Percentiles rank a stretch among this genome's conserved stretches.
These are phyloP conservation scores for Brenthis hecate DNA, from an alignment of 2,888 invertebrate species.

Conservation along the genomic window DNA sequence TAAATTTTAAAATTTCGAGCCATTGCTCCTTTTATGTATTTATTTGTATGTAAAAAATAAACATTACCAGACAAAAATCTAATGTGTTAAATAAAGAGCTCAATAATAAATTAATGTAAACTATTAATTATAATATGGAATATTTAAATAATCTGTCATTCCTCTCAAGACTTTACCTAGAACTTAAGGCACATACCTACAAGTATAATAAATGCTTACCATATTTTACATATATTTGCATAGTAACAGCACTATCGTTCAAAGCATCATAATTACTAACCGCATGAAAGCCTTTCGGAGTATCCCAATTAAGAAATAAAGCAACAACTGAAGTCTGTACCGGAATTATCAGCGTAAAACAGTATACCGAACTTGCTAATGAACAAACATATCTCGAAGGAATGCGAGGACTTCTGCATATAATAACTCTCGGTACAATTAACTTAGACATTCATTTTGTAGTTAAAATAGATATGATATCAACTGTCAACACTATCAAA, in stretches of 20 bases:
- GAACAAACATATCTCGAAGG: conserved; percentile 30
- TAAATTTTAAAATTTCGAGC: too few relatives aligned
- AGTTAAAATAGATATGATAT: background rate
- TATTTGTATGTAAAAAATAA: too few relatives aligned
- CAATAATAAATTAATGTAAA: too few relatives aligned
- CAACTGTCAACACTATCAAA: too few relatives aligned
- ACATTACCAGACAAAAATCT: too few relatives aligned
- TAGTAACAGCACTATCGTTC: conserved; percentile 1
- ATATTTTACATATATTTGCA: conserved; percentile 3
- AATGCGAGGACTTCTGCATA: conserved; percentile 25
- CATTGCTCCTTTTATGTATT: too few relatives aligned
- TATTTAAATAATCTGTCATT: too few relatives aligned
- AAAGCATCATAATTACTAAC: conserved; percentile 10
- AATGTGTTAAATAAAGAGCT: too few relatives aligned
- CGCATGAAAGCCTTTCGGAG: background rate
- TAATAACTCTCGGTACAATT: conserved; percentile 30
- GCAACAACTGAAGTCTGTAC: conserved; percentile 18
- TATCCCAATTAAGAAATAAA: conserved; percentile 28
- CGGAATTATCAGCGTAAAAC: conserved; percentile 31
- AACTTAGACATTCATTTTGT: conserved; percentile 8
- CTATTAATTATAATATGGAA: too few relatives aligned
- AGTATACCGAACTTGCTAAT: conserved; percentile 28
- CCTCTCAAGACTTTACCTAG: too few relatives aligned
- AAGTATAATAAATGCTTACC: background rate
- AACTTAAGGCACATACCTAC: too few relatives aligned